Evolutionary conservation across 2,113 vertebrate species (phyloP), one percentile per base, ranked within the genome.

Genomic region (Indicator indicator): DNA sequence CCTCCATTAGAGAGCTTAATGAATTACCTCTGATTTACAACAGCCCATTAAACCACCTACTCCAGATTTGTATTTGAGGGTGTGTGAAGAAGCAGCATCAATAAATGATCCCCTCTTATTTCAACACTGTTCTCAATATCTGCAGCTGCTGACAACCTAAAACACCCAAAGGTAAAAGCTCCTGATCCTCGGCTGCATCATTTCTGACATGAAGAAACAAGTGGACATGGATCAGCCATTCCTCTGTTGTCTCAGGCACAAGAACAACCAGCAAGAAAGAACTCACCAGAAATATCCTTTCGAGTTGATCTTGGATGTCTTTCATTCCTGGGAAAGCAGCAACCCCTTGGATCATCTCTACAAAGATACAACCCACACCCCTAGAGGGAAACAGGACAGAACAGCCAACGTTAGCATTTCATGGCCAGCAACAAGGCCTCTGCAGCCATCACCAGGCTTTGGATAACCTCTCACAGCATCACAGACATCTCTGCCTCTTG

Each of bases 251-350:
- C 36, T 56, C 42, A 26, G 52, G 28, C 48, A n/a, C 10, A 46
- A 50, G 38, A 88, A 36, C 36, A 50, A 84, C 72, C 30, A 86
- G 40, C 73, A 58, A 64, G 38, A 46, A 62, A 73, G 19, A 82
- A 98, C 99, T 98, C 96, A 99, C 99, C 98, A 99, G 97, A 97
- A 99, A 99, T 98, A 99, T 99, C 90, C 99, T 98, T 97, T 99
- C 99, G 94, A 99, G 98, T 96, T 99, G 99, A 96, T 99, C 99
- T 90, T 99, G 99, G 95, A 99, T 99, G 95, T 99, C 99, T 98
- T 99, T 99, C 99, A 99, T 99, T 97, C 99, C 99, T 33, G 99
- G 99, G 97, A 99, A 99, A 76, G 99, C 99, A 96, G 99, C 99
- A 21, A 99, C 98, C 70, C 99, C 99, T 97, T 99, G 99, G 95